phyloP scores from a whole-genome alignment of 2,797 vertebrate species.

The Botia almorhae region DNA sequence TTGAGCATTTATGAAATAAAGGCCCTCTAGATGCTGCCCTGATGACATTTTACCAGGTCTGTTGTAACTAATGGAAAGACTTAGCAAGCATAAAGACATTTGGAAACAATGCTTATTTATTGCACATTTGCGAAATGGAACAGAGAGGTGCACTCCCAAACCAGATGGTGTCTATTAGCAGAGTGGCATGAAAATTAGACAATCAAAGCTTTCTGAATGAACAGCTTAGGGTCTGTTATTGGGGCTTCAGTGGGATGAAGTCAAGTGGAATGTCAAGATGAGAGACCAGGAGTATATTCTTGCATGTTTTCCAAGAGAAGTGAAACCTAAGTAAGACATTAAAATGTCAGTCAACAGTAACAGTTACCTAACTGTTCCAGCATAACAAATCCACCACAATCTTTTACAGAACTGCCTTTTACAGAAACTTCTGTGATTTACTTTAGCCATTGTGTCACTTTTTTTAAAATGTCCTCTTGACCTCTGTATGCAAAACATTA shows the following conservation, averaged over 20 bases:
- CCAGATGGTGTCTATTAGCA: slow-evolving; percentile 4
- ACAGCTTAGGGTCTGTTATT: neutral
- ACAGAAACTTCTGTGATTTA: neutral
- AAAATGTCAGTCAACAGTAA: neutral
- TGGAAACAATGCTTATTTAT: neutral
- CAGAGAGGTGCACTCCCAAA: neutral
- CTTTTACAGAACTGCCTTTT: too few species aligned
- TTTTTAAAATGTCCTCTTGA: neutral
- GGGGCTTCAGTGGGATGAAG: neutral
- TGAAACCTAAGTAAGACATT: neutral
- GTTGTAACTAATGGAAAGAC: neutral
- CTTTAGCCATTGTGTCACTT: neutral
- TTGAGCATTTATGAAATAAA: too few species aligned
- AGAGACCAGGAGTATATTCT: neutral
- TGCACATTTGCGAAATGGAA: neutral
- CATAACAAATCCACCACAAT: neutral
- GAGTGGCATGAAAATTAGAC: slow-evolving; percentile 3
- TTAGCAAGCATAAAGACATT: neutral
- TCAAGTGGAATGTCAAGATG: neutral
- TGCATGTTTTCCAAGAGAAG: neutral
- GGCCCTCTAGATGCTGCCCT: too few species aligned
- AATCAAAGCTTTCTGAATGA: neutral
- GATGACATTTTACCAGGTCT: neutral
- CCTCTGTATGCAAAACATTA: neutral
- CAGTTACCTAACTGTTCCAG: neutral